Percentiles rank a stretch among this genome's conserved stretches.
Evolutionary conservation across 2,113 vertebrate genomes (phyloP).

Genomic region (Calidris pugnax): DNA sequence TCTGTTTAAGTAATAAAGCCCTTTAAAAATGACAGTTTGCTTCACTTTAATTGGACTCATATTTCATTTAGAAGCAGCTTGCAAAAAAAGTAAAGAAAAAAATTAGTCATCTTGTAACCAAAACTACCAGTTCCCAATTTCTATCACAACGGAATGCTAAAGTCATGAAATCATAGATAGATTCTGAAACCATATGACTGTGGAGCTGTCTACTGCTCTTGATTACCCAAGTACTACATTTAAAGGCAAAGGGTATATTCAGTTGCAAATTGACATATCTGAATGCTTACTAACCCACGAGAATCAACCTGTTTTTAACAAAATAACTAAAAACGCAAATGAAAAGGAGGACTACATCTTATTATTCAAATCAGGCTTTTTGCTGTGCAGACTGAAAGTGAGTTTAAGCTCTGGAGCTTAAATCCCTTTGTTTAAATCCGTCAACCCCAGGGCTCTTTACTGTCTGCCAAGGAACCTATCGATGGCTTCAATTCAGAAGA

Average conservation of each 20-base stretch:
- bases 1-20: neutral
- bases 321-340: slow-evolving; percentile 31
- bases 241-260: neutral
- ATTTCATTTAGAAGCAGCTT: neutral
- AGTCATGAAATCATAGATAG: neutral
- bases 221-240: neutral
- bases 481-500: neutral
- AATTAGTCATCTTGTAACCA: neutral
- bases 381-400: neutral
- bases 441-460: neutral
- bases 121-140: neutral
- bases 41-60: neutral
- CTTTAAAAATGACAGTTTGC: neutral
- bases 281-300: neutral
- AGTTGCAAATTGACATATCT: neutral
- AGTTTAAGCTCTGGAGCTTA: neutral
- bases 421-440: neutral
- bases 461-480: neutral
- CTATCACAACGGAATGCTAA: neutral
- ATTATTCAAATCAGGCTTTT: slow-evolving; percentile 21
- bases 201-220: neutral
- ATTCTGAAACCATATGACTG: neutral
- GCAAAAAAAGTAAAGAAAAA: neutral
- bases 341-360: neutral
- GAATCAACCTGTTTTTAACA: neutral